Percentiles rank a stretch among this genome's conserved stretches.
Evolutionary conservation across 2,113 vertebrate species (phyloP).

Genomic region (Petrocephalus zakoni): DNA sequence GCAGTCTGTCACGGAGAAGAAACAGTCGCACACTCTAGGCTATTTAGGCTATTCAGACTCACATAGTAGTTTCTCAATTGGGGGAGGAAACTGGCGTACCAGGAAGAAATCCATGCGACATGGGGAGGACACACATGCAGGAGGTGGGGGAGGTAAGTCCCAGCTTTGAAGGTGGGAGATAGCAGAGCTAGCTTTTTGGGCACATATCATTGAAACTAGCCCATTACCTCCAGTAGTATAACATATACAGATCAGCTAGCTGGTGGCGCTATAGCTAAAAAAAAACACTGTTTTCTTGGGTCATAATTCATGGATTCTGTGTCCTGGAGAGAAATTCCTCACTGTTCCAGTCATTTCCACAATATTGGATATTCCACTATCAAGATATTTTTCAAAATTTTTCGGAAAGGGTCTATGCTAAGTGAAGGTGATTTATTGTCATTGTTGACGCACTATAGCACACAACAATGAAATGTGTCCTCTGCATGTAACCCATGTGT

Average conservation of each 20-base stretch:
- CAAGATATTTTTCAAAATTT: neutral
- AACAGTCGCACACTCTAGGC: neutral
- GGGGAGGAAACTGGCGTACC: neutral
- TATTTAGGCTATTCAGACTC: neutral
- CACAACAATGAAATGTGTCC: too few species aligned
- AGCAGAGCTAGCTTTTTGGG: neutral
- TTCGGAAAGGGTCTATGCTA: neutral
- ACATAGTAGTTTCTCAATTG: neutral
- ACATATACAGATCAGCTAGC: neutral
- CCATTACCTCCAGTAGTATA: neutral
- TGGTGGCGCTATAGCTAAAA: neutral
- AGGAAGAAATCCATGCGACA: neutral
- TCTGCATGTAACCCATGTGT: too few species aligned
- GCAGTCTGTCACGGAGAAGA: neutral
- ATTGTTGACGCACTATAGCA: too few species aligned
- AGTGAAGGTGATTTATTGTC: too few species aligned
- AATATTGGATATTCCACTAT: neutral
- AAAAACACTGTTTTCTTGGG: neutral
- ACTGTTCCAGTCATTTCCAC: neutral
- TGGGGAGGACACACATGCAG: neutral
- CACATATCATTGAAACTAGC: neutral
- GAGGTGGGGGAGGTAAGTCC: neutral
- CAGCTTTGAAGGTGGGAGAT: neutral
- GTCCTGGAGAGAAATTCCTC: neutral
- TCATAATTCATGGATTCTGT: neutral